A percentile compares a stretch with the other conserved stretches of the same genome.
Conservation (phyloP, 2,888 invertebrate genomes). For the Chrysomela aeneicollis region DNA sequence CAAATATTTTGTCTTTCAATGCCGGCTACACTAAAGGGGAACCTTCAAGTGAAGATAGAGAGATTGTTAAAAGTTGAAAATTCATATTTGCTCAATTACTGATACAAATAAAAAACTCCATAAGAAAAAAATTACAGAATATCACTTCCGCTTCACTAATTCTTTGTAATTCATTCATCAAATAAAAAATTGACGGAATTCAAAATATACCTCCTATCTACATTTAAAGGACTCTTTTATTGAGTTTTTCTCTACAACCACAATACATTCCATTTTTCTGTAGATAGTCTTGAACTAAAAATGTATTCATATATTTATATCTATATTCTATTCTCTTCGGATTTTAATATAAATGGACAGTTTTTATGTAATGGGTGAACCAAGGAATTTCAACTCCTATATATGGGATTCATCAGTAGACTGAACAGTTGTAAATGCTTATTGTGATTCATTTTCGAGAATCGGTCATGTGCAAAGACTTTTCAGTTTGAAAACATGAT, state of each 20-base stretch:
- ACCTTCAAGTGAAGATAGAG: neutral
- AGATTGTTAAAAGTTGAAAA: no score
- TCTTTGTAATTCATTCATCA: no score
- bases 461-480: neutral
- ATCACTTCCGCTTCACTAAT: no score
- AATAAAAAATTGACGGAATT: no score
- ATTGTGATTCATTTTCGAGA: slow-evolving; percentile 29
- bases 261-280: slow-evolving; percentile 35
- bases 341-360: slow-evolving; percentile 26
- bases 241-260: slow-evolving; percentile 21
- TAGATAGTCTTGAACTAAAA: slow-evolving; percentile 26
- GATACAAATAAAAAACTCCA: no score
- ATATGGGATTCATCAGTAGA: slow-evolving; percentile 34
- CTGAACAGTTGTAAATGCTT: slow-evolving; percentile 27
- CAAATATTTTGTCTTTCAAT: neutral
- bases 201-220: no score
- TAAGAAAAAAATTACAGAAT: no score
- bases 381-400: slow-evolving; percentile 21
- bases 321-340: slow-evolving; percentile 20
- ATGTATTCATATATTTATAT: slow-evolving; percentile 15
- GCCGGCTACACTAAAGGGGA: neutral
- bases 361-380: slow-evolving; percentile 21
- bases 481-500: neutral
- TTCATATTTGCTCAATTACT: no score
- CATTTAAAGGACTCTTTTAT: neutral